Conservation (phyloP, 2,113 vertebrate genomes). For the Pangasianodon hypophthalmus region DNA sequence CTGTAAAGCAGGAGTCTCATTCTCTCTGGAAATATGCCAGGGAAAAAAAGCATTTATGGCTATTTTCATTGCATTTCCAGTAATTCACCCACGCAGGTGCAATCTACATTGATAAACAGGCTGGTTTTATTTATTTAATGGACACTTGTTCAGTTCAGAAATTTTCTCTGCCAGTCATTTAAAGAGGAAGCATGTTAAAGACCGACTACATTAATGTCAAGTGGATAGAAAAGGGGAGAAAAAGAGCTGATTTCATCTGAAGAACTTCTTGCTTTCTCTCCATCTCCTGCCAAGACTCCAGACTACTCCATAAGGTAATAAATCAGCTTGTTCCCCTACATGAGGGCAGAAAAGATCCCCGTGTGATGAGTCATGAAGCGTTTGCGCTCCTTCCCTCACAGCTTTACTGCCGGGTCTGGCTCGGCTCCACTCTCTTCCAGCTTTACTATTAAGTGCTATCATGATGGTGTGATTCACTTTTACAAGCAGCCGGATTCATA, state of each 20-base stretch:
- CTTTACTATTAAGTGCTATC: slow-evolving; percentile 48
- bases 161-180: slow-evolving; percentile 8
- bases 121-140: slow-evolving; percentile 28
- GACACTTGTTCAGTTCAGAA: neutral
- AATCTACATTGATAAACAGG: slow-evolving; percentile 17
- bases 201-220: neutral
- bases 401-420: slow-evolving; percentile 53
- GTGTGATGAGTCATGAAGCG: slow-evolving; percentile 45
- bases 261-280: slow-evolving; percentile 22
- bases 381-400: slow-evolving; percentile 38
- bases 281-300: slow-evolving; percentile 28
- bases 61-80: slow-evolving; percentile 27
- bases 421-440: slow-evolving; percentile 33
- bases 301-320: slow-evolving; percentile 41
- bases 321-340: slow-evolving; percentile 15
- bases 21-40: slow-evolving; percentile 33
- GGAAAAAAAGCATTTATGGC: slow-evolving; percentile 21
- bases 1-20: slow-evolving; percentile 23
- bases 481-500: slow-evolving; percentile 47
- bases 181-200: neutral
- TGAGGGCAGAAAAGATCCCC: slow-evolving; percentile 40
- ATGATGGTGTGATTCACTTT: slow-evolving; percentile 53
- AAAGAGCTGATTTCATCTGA: slow-evolving; percentile 27
- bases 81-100: slow-evolving; percentile 32
- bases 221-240: neutral